Conservation (phyloP, 2,888 invertebrate species). For the Sisyra terminalis region DNA sequence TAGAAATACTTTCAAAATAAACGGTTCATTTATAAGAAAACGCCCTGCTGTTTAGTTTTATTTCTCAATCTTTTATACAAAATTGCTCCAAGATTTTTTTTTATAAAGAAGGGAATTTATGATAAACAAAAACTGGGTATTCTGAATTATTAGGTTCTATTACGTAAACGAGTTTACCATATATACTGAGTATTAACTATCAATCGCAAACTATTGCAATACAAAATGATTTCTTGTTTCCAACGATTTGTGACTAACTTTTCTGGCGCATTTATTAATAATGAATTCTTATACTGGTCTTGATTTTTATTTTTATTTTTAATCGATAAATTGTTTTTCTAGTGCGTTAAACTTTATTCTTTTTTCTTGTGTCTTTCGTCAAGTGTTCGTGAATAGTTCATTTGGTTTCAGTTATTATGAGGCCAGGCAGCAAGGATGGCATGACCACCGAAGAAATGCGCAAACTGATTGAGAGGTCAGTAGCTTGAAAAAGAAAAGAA, state of each 20-base stretch:
- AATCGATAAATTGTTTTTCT: conserved; percentile 18
- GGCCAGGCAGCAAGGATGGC: conserved; percentile 70
- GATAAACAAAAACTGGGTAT: too few species aligned
- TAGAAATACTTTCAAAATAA: too few species aligned
- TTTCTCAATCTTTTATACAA: too few species aligned
- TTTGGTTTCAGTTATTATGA: conserved; percentile 44
- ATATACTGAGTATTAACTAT: too few species aligned
- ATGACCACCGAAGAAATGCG: conserved; percentile 93
- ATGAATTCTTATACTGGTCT: not conserved
- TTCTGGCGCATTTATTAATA: too few species aligned
- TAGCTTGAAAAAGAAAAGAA: conserved; percentile 20
- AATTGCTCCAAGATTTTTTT: too few species aligned
- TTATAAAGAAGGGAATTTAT: too few species aligned
- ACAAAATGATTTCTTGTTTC: conserved; percentile 5
- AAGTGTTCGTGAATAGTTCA: conserved; percentile 24
- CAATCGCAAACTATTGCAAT: too few species aligned
- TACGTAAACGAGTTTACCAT: too few species aligned
- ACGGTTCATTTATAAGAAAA: too few species aligned
- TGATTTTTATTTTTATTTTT: conserved; percentile 20
- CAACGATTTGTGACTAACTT: conserved; percentile 6
- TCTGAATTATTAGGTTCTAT: too few species aligned
- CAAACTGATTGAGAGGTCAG: conserved; percentile 94
- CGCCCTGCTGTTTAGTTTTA: too few species aligned
- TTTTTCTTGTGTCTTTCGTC: conserved; percentile 18
- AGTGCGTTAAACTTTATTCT: conserved; percentile 28